These are phyloP conservation scores for Riptortus pedestris DNA, from an alignment of 1,140 invertebrate species.

Conservation along the genomic window DNA sequence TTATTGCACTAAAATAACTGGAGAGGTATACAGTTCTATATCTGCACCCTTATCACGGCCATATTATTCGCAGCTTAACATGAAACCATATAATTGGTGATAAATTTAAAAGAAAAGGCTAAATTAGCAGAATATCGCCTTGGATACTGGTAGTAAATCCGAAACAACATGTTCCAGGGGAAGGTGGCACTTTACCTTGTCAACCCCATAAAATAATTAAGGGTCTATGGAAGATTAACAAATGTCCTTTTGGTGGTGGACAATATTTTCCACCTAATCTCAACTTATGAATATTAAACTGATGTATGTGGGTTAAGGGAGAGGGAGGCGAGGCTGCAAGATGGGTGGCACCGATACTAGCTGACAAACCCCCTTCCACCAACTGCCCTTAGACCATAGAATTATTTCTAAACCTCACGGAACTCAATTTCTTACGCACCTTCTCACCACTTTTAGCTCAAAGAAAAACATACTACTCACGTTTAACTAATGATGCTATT, in stretches of 20 bases:
- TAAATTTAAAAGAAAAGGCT: no score
- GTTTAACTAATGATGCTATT: no score
- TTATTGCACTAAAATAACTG: no score
- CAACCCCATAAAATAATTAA: background rate
- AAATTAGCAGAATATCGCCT: no score
- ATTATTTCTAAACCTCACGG: background rate
- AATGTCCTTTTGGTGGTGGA: background rate
- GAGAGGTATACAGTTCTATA: no score
- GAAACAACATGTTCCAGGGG: background rate
- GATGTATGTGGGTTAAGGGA: background rate
- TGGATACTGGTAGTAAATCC: no score
- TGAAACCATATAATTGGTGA: no score
- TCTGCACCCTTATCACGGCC: no score
- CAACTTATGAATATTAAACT: constrained; percentile 4
- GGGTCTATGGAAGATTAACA: constrained; percentile 1
- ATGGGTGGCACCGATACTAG: background rate
- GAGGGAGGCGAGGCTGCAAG: background rate
- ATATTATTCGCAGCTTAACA: no score
- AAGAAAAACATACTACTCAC: no score
- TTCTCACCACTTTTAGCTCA: background rate
- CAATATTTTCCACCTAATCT: constrained; percentile 10
- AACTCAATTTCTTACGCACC: background rate
- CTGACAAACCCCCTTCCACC: background rate
- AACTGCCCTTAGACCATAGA: background rate
- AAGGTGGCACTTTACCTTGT: background rate